Evolutionary conservation across 2,797 vertebrate species (phyloP).

Genomic region (Ceryle rudis): DNA sequence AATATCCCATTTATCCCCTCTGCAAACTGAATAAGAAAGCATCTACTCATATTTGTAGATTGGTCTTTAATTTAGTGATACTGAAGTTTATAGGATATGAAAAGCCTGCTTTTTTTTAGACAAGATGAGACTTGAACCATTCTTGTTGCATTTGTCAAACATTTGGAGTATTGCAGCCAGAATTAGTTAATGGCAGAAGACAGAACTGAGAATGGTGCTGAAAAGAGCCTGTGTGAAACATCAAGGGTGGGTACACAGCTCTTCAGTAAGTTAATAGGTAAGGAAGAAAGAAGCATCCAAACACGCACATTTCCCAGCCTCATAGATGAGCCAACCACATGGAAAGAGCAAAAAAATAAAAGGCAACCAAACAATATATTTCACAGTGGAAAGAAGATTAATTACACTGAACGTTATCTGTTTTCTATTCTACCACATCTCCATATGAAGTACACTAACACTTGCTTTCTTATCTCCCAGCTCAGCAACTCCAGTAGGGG

Average conservation of each 20-base stretch:
- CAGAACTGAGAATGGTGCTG: not conserved
- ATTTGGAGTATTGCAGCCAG: not conserved
- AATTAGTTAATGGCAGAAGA: not conserved
- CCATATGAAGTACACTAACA: not conserved
- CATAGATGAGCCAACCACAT: not conserved
- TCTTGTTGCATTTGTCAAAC: conserved; percentile 12
- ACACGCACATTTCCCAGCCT: not conserved
- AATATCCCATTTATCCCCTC: not conserved
- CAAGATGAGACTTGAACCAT: conserved; percentile 9
- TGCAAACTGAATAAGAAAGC: conserved; percentile 20
- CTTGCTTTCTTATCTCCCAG: not conserved
- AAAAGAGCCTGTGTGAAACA: not conserved
- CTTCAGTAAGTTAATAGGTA: not conserved
- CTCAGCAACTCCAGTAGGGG: not conserved
- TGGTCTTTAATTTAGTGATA: conserved; percentile 33
- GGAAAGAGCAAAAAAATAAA: not conserved
- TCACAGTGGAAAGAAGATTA: not conserved
- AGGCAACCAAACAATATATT: not conserved
- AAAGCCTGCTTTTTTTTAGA: not conserved
- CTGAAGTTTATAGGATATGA: conserved; percentile 28
- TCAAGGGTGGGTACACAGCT: not conserved
- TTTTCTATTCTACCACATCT: not conserved
- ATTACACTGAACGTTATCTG: not conserved
- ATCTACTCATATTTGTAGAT: not conserved
- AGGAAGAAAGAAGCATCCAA: not conserved